Evolutionary conservation across 2,113 vertebrate species (phyloP), one percentile per base, ranked within the genome.

Genomic region (Lipophrys pholis): DNA sequence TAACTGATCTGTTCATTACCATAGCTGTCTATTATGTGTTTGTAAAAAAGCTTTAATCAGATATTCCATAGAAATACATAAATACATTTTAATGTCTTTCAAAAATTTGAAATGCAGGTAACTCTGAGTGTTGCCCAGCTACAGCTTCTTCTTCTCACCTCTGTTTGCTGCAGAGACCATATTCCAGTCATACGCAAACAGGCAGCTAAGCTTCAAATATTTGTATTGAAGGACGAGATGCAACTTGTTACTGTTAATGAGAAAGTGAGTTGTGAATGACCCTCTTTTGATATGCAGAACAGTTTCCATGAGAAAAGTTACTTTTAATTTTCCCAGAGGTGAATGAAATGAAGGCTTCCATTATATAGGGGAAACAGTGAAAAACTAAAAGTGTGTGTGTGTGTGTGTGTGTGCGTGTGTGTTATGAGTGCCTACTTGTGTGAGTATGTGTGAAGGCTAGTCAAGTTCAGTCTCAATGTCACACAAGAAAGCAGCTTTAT

Each of bases 401-500:
- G 54, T 55, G 52, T 66, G 12, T 7, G 50, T 48, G 70, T 79
- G 12, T 7, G 50, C 43, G 70, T 79, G 53, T 40, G 39, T 10
- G 64, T 64, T 53, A 6, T 36, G 49, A 67, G 83, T 69, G 21
- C 21, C 21, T 30, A 30, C 21, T 30, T 30, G 21, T 69, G 17
- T 46, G 54, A 52, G 52, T 66, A 12, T 7, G 50, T 48, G 70
- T 77, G 56, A 83, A 66, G 30, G 53, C 49, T 78, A 65, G 82
- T 86, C 80, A 85, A 77, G 80, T 80, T 78, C 67, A 77, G n/a
- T 69, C 69, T 82, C 81, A 89, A 89, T 80, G 84, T 91, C 82
- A 82, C 64, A 55, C 73, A 72, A 82, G 79, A 90, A 89, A 83
- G 62, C 57, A 3, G 41, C 54, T 84, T 89, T 82, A 90, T 91